These are phyloP conservation scores for Lepidurus apus DNA, from an alignment of 1,140 invertebrate species.

Conservation along the genomic window DNA sequence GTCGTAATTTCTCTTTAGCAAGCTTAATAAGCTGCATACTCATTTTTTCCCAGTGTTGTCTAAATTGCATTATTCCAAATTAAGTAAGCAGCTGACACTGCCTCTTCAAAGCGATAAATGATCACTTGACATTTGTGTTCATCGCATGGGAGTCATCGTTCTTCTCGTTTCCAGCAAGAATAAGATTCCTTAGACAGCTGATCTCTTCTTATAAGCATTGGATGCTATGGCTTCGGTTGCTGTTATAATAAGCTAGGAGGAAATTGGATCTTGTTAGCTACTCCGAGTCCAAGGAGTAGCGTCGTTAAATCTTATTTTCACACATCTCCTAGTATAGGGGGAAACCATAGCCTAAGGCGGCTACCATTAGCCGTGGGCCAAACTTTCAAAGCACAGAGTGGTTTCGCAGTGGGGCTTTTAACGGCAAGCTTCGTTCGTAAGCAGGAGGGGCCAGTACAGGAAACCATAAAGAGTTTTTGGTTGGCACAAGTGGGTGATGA, in stretches of 20 bases:
- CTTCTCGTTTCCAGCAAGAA: neutral
- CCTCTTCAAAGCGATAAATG: too few relatives aligned
- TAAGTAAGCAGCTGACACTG: too few relatives aligned
- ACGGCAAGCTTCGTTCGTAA: neutral
- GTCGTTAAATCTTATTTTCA: constrained; percentile 3
- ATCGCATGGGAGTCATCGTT: neutral
- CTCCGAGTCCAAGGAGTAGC: neutral
- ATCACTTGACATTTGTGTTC: too few relatives aligned
- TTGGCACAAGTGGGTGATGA: constrained; percentile 13
- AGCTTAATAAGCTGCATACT: too few relatives aligned
- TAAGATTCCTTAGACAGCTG: neutral
- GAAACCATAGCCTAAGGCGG: neutral
- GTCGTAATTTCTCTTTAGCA: too few relatives aligned
- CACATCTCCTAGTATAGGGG: neutral
- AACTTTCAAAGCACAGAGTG: neutral
- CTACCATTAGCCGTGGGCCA: neutral
- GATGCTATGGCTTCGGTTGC: neutral
- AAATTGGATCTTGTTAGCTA: constrained; percentile 15
- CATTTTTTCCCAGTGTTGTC: too few relatives aligned
- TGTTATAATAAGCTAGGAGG: neutral
- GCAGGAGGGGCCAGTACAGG: constrained; percentile 7
- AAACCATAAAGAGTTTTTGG: constrained; percentile 1
- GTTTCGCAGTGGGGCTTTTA: neutral
- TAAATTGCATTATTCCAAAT: too few relatives aligned
- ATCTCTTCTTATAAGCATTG: neutral